A percentile compares a stretch with the other conserved stretches of the same genome.
Conservation (phyloP, 2,888 invertebrate genomes). For the Coenonympha glycerion region DNA sequence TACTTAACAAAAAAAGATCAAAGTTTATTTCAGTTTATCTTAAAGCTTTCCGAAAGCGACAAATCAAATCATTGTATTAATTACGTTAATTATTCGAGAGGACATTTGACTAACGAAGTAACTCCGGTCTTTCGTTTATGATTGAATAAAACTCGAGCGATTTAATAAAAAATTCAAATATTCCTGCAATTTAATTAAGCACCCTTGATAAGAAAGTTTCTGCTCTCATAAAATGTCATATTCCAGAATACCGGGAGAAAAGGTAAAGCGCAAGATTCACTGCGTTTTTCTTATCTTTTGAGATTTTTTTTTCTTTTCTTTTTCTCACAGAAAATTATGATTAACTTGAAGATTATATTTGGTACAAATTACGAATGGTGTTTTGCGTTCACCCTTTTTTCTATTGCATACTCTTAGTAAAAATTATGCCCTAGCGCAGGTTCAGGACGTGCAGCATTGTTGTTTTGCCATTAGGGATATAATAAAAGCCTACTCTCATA, state of each 20-base stretch:
- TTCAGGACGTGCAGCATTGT: no score
- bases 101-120: slow-evolving; percentile 62
- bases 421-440: no score
- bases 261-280: slow-evolving; percentile 5
- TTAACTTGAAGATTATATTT: no score
- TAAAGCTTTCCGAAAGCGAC: slow-evolving; percentile 18
- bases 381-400: no score
- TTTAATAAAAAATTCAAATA: slow-evolving; percentile 36
- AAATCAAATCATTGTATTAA: slow-evolving; percentile 32
- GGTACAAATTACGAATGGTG: no score
- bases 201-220: slow-evolving; percentile 19
- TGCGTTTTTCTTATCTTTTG: not conserved
- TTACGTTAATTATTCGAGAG: slow-evolving; percentile 44
- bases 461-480: no score
- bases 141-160: slow-evolving; percentile 29
- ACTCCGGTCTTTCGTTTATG: slow-evolving; percentile 41
- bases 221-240: slow-evolving; percentile 14
- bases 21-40: slow-evolving; percentile 7
- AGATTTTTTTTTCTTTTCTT: not conserved
- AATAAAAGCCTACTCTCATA: no score
- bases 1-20: slow-evolving; percentile 1
- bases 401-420: no score
- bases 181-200: slow-evolving; percentile 30
- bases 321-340: no score
- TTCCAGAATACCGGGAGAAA: slow-evolving; percentile 7